phyloP scores from a whole-genome alignment of 1,140 invertebrate genomes.

The Megalopta genalis region DNA sequence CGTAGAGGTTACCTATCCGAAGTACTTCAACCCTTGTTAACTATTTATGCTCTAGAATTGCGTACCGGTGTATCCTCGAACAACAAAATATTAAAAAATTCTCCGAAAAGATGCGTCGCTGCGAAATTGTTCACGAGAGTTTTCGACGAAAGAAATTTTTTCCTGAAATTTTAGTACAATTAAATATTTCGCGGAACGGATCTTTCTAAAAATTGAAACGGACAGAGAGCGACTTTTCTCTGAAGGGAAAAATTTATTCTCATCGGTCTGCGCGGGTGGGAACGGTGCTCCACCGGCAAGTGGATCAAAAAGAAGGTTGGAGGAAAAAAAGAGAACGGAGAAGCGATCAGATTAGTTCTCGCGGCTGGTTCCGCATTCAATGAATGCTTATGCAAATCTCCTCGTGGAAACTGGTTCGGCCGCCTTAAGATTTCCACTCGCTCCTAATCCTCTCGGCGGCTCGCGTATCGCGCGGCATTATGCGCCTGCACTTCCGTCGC shows the following conservation, averaged over 20 bases:
- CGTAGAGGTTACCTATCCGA: too few relatives aligned
- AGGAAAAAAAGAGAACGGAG: neutral
- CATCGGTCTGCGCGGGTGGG: neutral
- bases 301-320: neutral
- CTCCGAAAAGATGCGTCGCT: too few relatives aligned
- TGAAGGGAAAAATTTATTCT: neutral
- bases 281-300: neutral
- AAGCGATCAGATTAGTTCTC: conserved; percentile 16
- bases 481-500: neutral
- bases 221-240: too few relatives aligned
- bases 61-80: too few relatives aligned
- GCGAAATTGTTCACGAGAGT: too few relatives aligned
- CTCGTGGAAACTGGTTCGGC: neutral
- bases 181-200: neutral
- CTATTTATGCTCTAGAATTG: too few relatives aligned
- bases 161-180: neutral
- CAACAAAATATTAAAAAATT: too few relatives aligned
- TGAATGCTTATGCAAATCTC: conserved; percentile 61
- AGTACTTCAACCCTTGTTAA: too few relatives aligned
- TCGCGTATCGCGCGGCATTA: neutral
- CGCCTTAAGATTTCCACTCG: neutral
- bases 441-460: conserved; percentile 15
- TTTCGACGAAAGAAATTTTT: too few relatives aligned
- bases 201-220: too few relatives aligned
- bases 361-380: neutral